Evolutionary conservation across 2,113 vertebrate genomes (phyloP).

Genomic region (Lathamus discolor): DNA sequence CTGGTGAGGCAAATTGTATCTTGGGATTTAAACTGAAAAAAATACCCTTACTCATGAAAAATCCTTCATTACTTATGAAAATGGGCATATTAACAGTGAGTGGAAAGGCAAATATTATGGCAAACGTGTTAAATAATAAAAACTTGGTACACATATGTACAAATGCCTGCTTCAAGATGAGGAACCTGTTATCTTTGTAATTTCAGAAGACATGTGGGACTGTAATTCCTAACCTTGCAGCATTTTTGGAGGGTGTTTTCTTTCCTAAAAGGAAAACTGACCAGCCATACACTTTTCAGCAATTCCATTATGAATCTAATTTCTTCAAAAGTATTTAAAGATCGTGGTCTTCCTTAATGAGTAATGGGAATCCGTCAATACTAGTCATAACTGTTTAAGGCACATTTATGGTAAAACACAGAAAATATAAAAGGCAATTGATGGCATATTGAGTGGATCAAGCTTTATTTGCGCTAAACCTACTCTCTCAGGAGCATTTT

Average conservation of each 20-base stretch:
- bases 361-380: background rate
- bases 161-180: background rate
- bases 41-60: background rate
- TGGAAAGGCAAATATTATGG: background rate
- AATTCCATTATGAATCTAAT: background rate
- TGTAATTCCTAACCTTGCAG: conserved; percentile 17
- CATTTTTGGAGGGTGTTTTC: background rate
- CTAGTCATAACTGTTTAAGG: conserved; percentile 27
- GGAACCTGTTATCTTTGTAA: background rate
- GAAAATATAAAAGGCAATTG: conserved; percentile 45
- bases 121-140: background rate
- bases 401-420: background rate
- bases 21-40: background rate
- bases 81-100: background rate
- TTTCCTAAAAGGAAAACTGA: background rate
- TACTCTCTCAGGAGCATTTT: conserved; percentile 60
- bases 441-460: conserved; percentile 58
- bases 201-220: background rate
- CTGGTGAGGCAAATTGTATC: background rate
- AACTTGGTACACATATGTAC: background rate
- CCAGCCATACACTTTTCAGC: background rate
- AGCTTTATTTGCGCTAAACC: conserved; percentile 54
- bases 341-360: background rate
- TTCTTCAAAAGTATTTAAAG: conserved; percentile 38
- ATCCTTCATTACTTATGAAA: background rate